Evolutionary conservation across 2,888 invertebrate species (phyloP).

Genomic region (Mantis religiosa): DNA sequence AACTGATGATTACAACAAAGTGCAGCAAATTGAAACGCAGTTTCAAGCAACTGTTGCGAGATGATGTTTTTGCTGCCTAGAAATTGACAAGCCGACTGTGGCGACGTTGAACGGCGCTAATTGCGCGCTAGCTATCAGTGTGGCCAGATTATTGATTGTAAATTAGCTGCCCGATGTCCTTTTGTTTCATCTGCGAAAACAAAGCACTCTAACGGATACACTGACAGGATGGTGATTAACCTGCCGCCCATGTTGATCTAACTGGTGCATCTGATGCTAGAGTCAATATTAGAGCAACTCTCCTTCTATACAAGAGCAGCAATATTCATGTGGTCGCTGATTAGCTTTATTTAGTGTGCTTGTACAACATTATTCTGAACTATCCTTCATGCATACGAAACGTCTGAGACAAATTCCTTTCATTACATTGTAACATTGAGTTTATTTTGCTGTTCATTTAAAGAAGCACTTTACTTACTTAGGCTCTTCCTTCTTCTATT

Average conservation of each 20-base stretch:
- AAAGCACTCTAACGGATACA: not conserved
- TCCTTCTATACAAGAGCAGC: not conserved
- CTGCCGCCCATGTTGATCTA: not conserved
- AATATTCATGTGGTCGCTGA: not conserved
- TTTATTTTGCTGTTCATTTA: no score
- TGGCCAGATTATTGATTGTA: not conserved
- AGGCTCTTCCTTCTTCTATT: no score
- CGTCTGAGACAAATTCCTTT: no score
- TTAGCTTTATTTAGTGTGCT: no score
- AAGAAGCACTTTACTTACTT: no score
- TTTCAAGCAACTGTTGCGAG: not conserved
- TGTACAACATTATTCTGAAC: no score
- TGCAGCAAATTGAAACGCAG: no score
- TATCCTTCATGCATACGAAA: not conserved
- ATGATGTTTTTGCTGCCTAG: no score
- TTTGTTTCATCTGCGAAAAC: not conserved
- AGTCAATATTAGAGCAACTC: not conserved
- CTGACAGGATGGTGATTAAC: not conserved
- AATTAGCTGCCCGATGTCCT: not conserved
- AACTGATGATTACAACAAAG: no score
- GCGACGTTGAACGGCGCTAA: not conserved
- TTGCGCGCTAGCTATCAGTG: not conserved
- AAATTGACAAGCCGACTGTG: not conserved
- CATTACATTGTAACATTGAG: no score
- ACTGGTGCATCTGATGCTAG: not conserved